Base-by-base conservation (phyloP, 2,888 invertebrate species). In the Sycophila texana region DNA sequence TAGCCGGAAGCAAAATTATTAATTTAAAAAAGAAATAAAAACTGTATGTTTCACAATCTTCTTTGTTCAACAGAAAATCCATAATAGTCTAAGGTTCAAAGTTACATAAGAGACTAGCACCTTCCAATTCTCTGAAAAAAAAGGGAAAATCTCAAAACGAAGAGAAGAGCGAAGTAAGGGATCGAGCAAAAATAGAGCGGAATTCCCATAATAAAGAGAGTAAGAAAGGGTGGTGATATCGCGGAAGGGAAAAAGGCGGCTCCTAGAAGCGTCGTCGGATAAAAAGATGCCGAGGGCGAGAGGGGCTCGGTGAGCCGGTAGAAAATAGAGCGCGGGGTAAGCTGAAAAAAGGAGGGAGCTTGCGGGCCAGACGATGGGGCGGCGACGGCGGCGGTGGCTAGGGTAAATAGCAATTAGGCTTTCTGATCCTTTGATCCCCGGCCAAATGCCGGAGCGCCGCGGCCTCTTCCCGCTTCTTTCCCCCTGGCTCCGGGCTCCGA, bases 401-500 rank as follows among this genome's bases (percentile, higher is more conserved):
- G 82, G 82, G 83, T 83, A 83, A 85, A 85, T 82, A 84, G 82
- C 82, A 84, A 86, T 85, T 85, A 84, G 82, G 77, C 68, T 20
- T 66, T 63, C 61, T 81, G 83, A 84, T 85, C 84, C 83, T 85
- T 84, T 85, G 84, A 85, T 85, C 84, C 81, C 57, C 71, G 72
- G 80, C 57, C 77, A 75, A 78, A 81, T 77, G 78, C 49, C 49
- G 61, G 39, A 70, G 51, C 57, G 26, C 20, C 61, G 60, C 55
- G 49, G 10, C 26, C 16, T 12, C 7, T 22, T 60, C 47, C 39
- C 47, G 18, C 61, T 47, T 72, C 53, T 55, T 18, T 83, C 81
- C 81, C 84, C 77, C 79, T 80, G 67, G 79, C 82, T 53, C 53
- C 18, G 16, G 47, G 18, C 12, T 49, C 71, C 39, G 53, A 4